phyloP scores from a whole-genome alignment of 2,797 vertebrate genomes.

The Psittacula echo region DNA sequence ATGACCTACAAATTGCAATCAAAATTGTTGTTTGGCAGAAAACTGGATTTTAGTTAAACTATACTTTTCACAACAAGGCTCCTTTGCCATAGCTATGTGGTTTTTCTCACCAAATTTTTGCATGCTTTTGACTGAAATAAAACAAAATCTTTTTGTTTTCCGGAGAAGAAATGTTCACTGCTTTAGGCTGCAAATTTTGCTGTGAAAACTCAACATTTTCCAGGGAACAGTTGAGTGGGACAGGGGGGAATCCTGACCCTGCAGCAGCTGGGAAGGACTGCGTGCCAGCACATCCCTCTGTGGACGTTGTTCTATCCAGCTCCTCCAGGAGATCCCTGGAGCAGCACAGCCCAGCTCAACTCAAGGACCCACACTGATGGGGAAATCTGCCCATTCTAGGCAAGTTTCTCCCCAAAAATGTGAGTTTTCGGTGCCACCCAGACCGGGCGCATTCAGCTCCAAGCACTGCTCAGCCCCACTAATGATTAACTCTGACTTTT shows the following conservation, averaged over 20 bases:
- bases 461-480: neutral
- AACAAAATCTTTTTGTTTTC: neutral
- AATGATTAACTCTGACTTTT: neutral
- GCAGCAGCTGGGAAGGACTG: fast-evolving
- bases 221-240: fast-evolving
- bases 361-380: fast-evolving
- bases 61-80: neutral
- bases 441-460: fast-evolving
- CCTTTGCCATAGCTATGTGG: neutral
- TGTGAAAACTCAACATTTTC: neutral
- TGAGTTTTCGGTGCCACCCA: neutral
- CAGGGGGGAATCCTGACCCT: fast-evolving
- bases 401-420: fast-evolving
- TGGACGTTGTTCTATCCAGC: fast-evolving
- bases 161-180: neutral
- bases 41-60: neutral
- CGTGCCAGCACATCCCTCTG: neutral
- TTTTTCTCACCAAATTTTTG: neutral
- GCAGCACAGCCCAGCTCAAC: neutral
- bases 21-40: neutral
- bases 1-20: neutral
- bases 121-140: neutral
- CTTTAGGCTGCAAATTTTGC: neutral
- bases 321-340: neutral
- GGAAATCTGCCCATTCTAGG: neutral